Evolutionary conservation across 2,888 invertebrate species (phyloP).

Genomic region (Hypselothyrea guttata): DNA sequence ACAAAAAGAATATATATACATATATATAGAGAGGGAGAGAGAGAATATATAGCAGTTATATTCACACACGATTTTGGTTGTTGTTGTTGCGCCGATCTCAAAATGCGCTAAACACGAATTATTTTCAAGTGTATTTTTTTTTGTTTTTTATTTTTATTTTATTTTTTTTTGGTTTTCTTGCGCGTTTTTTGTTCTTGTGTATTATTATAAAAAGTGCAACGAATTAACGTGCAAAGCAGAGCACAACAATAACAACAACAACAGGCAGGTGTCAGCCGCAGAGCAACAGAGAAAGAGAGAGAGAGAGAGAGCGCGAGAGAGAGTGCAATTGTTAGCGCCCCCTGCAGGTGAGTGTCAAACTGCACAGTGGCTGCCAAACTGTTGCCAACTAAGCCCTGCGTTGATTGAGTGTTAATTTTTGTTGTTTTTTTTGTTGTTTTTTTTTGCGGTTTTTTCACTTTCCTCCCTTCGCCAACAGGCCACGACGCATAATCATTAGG

Average conservation of each 20-base stretch:
- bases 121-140: not conserved
- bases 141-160: conserved; percentile 1
- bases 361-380: too few species aligned
- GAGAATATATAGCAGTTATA: conserved; percentile 32
- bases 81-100: conserved; percentile 17
- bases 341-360: not conserved
- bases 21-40: conserved; percentile 11
- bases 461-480: too few species aligned
- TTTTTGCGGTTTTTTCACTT: too few species aligned
- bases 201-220: conserved; percentile 36
- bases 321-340: conserved; percentile 4
- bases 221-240: conserved; percentile 27
- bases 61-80: conserved; percentile 9
- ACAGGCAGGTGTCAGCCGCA: conserved; percentile 35
- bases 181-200: conserved; percentile 5
- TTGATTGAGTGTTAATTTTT: too few species aligned
- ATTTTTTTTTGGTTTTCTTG: conserved; percentile 5
- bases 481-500: too few species aligned
- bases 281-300: conserved; percentile 14
- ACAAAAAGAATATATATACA: conserved; percentile 1
- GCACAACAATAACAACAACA: conserved; percentile 21
- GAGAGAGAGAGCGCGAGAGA: conserved; percentile 2
- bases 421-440: too few species aligned
- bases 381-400: too few species aligned
- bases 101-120: conserved; percentile 2